A percentile compares a stretch with the other conserved stretches of the same genome.
These are phyloP conservation scores for Orgyia antiqua DNA, from an alignment of 2,888 invertebrate species.

Conservation along the genomic window DNA sequence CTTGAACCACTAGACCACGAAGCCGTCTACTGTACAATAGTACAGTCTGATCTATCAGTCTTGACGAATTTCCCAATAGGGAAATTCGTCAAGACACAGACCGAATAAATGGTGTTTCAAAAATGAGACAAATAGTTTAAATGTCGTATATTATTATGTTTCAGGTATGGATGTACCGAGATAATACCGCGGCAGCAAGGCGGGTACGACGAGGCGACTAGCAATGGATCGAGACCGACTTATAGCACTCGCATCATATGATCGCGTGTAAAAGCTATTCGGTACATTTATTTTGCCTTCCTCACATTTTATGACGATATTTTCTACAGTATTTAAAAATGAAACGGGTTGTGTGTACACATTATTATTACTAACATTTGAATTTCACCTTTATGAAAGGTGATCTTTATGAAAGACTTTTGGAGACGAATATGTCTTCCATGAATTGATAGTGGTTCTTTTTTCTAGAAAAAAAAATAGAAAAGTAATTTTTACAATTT, in stretches of 20 bases:
- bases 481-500: too few relatives aligned
- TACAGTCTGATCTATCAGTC: too few relatives aligned
- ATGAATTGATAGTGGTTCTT: too few relatives aligned
- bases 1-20: too few relatives aligned
- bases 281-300: conserved; percentile 31
- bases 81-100: too few relatives aligned
- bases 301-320: conserved; percentile 40
- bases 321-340: conserved; percentile 12
- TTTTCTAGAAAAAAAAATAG: too few relatives aligned
- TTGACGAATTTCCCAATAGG: too few relatives aligned
- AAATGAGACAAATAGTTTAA: neutral
- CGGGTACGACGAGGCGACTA: conserved; percentile 80
- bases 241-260: conserved; percentile 52
- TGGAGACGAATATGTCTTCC: too few relatives aligned
- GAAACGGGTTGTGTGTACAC: conserved; percentile 15
- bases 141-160: conserved; percentile 11
- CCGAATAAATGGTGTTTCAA: too few relatives aligned
- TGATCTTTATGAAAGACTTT: too few relatives aligned
- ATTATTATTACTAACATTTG: conserved; percentile 7
- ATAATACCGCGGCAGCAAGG: conserved; percentile 70
- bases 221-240: conserved; percentile 78
- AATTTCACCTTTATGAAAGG: conserved; percentile 1
- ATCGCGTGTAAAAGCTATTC: conserved; percentile 22
- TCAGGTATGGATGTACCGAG: conserved; percentile 71
- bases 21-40: too few relatives aligned